phyloP scores from a whole-genome alignment of 2,888 invertebrate species.

The Eudasyphora cyanicolor region DNA sequence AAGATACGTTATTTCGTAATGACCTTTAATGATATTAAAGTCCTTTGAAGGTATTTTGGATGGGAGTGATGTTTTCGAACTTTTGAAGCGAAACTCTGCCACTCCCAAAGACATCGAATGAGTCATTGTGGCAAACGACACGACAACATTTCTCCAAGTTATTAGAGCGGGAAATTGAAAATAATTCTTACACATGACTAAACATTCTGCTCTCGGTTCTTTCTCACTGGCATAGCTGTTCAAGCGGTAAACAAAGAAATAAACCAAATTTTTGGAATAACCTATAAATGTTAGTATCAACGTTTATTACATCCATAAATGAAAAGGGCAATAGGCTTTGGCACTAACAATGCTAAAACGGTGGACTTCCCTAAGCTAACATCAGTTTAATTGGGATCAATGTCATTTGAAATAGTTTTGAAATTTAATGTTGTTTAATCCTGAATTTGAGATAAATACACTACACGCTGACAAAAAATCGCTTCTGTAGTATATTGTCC shows the following conservation, averaged over 20 bases:
- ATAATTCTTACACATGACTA: slow-evolving; percentile 21
- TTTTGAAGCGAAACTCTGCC: background rate
- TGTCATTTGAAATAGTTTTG: no score
- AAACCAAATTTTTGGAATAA: background rate
- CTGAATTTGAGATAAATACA: no score
- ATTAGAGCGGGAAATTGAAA: slow-evolving; percentile 52
- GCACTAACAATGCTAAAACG: no score
- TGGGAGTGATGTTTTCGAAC: background rate
- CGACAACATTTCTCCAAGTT: background rate
- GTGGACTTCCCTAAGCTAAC: no score
- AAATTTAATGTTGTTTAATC: no score
- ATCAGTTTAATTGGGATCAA: no score
- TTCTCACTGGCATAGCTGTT: background rate
- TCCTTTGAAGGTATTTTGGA: background rate
- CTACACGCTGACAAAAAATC: no score
- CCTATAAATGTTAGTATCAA: background rate
- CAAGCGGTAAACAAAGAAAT: background rate
- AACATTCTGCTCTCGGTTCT: no score
- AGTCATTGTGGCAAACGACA: slow-evolving; percentile 19
- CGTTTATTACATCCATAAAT: background rate
- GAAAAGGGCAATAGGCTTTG: background rate
- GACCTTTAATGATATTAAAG: slow-evolving; percentile 32
- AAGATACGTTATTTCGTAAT: background rate
- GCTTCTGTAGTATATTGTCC: no score
- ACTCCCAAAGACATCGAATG: slow-evolving; percentile 8